Base-by-base conservation (phyloP, 2,113 vertebrate species). In the Numenius arquata region DNA sequence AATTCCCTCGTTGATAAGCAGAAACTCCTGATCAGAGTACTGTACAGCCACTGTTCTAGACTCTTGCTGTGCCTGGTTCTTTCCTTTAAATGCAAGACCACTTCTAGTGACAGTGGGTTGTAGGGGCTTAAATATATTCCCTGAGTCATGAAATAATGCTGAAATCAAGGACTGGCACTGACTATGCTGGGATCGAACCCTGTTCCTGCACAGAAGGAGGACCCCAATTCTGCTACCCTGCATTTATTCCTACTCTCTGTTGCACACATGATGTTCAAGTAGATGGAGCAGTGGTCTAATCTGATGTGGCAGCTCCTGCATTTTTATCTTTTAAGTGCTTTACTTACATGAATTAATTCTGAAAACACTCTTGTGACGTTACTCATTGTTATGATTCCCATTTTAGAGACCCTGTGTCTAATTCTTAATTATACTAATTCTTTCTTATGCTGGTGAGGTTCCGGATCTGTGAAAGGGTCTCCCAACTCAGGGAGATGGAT, bases 351-450 rank as follows among this genome's bases (percentile, higher is more conserved):
- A 95, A 94, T 96, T 95, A 95, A 93, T 96, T 96, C 82, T 96
- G 91, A 80, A 97, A 96, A 96, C 88, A 91, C 95, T 93, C 93
- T 59, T 90, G 95, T 95, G 95, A 91, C 22, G 74, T 96, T 96
- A 94, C 70, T 96, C 85, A 88, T 97, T 96, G 96, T 96, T 97
- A 90, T 19, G 88, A 96, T 95, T 97, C 96, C 92, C 95, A 95
- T 97, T 97, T 95, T 94, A 93, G 93, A 96, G 96, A 95, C 88
- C 91, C 66, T 85, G 95, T 87, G 94, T 93, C 95, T 96, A 76
- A 95, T 96, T 96, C 89, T 96, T 97, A 97, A 95, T 96, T 95
- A 95, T 30, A 90, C 72, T 93, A 89, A 96, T 89, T 95, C 81
- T 96, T 91, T 89, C 84, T 85, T 89, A 88, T 77, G 84, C 94